Percentiles rank a stretch among this genome's conserved stretches.
These are phyloP conservation scores for Isaurus tuberculatus DNA, from an alignment of 92 coral and sea anemone genomes.

Conservation along the genomic window DNA sequence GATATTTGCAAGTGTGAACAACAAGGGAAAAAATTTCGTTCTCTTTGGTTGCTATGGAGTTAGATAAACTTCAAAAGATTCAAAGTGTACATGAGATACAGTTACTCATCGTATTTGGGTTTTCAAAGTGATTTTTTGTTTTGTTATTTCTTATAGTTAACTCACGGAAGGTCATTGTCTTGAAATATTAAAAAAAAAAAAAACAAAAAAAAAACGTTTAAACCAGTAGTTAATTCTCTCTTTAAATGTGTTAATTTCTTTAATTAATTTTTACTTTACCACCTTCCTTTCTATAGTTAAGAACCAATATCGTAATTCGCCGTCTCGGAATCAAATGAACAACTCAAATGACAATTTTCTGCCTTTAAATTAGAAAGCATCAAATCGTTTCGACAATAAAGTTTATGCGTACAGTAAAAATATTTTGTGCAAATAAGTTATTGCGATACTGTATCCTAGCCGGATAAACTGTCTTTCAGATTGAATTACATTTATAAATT, in stretches of 20 bases:
- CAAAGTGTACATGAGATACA: not conserved
- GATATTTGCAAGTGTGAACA: not conserved
- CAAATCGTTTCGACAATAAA: not conserved
- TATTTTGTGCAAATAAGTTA: not conserved
- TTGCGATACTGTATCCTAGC: no score
- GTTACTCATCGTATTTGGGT: not conserved
- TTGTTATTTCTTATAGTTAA: not conserved
- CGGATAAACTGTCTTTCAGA: no score
- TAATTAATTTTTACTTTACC: not conserved
- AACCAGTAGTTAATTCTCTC: not conserved
- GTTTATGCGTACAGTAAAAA: not conserved
- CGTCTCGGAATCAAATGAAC: not conserved
- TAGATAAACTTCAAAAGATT: not conserved
- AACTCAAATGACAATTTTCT: not conserved
- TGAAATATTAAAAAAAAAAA: no score
- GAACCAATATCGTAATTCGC: not conserved
- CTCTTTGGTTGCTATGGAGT: not conserved
- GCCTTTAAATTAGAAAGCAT: not conserved
- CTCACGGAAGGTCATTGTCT: not conserved
- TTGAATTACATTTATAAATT: no score
- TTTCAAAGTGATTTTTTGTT: not conserved
- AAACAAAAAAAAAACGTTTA: not conserved
- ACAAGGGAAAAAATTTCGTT: not conserved
- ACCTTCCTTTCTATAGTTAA: not conserved
- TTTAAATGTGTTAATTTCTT: constrained; percentile 11